Percentiles rank a stretch among this genome's conserved stretches.
Evolutionary conservation across 2,888 invertebrate species (phyloP).

Genomic region (Eupithecia exiguata): DNA sequence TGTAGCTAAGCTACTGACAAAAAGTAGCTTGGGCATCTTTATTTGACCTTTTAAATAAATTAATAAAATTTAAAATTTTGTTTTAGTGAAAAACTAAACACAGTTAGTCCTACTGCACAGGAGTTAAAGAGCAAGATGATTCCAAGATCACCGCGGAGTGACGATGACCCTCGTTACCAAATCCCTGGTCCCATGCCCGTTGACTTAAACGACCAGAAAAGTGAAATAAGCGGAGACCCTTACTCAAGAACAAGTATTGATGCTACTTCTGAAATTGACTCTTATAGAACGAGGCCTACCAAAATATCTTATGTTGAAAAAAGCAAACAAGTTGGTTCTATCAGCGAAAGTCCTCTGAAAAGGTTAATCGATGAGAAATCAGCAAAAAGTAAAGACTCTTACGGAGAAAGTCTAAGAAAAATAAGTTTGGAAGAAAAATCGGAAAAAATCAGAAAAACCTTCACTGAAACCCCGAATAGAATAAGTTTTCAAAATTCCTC

Average conservation of each 20-base stretch:
- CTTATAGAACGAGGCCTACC: background rate
- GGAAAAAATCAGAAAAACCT: slow-evolving; percentile 6
- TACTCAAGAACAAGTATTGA: background rate
- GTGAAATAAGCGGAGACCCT: background rate
- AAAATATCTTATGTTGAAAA: background rate
- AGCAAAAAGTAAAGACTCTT: background rate
- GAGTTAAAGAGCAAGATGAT: background rate
- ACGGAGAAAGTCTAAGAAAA: slow-evolving; percentile 2
- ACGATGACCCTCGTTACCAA: background rate
- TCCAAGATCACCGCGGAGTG: background rate
- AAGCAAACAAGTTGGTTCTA: background rate
- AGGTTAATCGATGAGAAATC: background rate
- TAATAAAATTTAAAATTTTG: background rate
- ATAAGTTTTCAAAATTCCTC: background rate
- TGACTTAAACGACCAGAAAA: slow-evolving; percentile 1
- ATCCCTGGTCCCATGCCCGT: background rate
- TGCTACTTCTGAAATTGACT: background rate
- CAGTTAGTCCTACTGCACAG: background rate
- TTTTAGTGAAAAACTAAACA: background rate
- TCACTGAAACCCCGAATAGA: background rate
- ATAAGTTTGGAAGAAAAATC: slow-evolving; percentile 4
- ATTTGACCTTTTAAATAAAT: background rate
- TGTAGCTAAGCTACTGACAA: background rate
- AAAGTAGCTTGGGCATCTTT: background rate
- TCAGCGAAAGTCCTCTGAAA: background rate